phyloP scores from a whole-genome alignment of 2,888 invertebrate genomes.

The Cosmopolites sordidus region DNA sequence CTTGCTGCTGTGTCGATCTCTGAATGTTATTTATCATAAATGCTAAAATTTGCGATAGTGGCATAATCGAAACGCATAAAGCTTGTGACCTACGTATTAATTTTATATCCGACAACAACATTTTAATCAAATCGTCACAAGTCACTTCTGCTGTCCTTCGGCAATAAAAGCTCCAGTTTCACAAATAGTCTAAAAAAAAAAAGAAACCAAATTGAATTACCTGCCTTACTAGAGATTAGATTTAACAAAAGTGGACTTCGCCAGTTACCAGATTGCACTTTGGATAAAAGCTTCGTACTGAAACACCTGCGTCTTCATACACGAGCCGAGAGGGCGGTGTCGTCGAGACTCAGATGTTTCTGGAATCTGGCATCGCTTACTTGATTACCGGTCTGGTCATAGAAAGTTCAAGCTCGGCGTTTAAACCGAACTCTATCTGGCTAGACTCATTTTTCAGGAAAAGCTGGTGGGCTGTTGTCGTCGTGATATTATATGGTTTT shows the following conservation, averaged over 20 bases:
- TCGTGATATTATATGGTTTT: no score
- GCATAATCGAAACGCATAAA: no score
- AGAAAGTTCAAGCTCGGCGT: slow-evolving; percentile 13
- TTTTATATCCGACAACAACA: no score
- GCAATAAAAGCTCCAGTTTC: slow-evolving; percentile 11
- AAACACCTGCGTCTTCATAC: slow-evolving; percentile 37
- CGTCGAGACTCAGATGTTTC: slow-evolving; percentile 36
- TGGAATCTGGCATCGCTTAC: slow-evolving; percentile 41
- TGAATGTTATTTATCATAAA: no score
- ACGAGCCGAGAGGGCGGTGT: not conserved
- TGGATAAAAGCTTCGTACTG: slow-evolving; percentile 41
- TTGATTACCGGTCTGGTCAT: slow-evolving; percentile 34
- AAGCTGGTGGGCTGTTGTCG: no score
- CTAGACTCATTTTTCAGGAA: slow-evolving; percentile 13
- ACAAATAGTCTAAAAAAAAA: slow-evolving; percentile 10
- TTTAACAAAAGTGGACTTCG: slow-evolving; percentile 42
- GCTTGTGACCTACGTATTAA: no score
- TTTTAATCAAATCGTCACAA: not conserved
- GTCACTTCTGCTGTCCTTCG: slow-evolving; percentile 2
- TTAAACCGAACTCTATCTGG: slow-evolving; percentile 6
- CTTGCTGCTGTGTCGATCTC: no score
- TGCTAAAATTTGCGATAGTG: no score
- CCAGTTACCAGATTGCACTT: slow-evolving; percentile 39
- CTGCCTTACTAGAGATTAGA: slow-evolving; percentile 40
- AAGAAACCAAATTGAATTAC: slow-evolving; percentile 33